Base-by-base conservation (phyloP, 2,888 invertebrate species). In the Oxyteleia sp. region DNA sequence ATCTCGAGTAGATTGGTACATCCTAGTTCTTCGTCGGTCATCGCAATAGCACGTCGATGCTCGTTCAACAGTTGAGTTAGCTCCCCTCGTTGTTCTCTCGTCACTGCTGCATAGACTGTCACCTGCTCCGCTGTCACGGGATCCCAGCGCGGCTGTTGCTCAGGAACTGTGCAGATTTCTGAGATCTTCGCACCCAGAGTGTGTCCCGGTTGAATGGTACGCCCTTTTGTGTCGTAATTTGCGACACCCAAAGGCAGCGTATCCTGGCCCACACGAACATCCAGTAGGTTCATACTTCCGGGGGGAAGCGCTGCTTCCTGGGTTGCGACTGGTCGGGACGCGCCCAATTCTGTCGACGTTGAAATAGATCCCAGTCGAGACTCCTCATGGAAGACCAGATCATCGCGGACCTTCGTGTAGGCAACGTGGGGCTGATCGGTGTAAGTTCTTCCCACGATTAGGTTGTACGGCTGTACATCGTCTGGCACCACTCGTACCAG, bases 401-500 rank as follows among this genome's bases (percentile, higher is more conserved):
- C 4, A 29, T 66, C 51, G 7, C 20, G 20, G 13, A 10, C n/a
- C 15, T 66, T 66, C n/a, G 38, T 49, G 15, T 81, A 82, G 1
- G 66, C 64, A 4, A 87, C 57, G 16, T 85, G 74, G 4, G 81
- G 55, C 26, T 75, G 18, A 4, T 86, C 87, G 4, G 80, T 86
- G 15, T 71, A 87, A 0, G 83, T 84, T 16, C 87, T 63, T 4
- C 87, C 86, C 4, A 87, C 71, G 16, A 87, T 63, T 13, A 88
- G 11, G 26, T 86, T 85, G 2, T 71, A 47, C 4, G 78, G 63
- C 57, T 87, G 87, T 7, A 71, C 82, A 55, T 32, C 32, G 8
- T 88, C 86, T 8, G 86, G 86, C 10, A 88, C 88, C 11, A 87
- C 63, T 53, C 84, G 61, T 5, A 87, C 32, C 23, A 1, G 11